Conservation (phyloP, 1,140 invertebrate genomes). For the Panagrolaimus sp. region DNA sequence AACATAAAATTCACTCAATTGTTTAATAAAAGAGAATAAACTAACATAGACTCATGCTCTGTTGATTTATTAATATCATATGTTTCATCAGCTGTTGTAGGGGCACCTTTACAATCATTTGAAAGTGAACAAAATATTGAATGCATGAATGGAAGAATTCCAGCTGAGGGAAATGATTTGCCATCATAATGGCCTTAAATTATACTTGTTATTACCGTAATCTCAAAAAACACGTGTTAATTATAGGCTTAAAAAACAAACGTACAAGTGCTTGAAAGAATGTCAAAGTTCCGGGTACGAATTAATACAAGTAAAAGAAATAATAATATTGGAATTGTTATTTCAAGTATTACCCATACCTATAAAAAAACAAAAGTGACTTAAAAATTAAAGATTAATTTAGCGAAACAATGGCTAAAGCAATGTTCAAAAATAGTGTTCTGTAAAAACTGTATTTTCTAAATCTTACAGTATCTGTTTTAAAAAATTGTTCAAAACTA, state of each 20-base stretch:
- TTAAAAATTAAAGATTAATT: too few species aligned
- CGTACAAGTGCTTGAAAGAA: constrained; percentile 15
- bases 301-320: constrained; percentile 21
- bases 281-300: constrained; percentile 24
- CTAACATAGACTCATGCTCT: constrained; percentile 8
- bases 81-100: constrained; percentile 44
- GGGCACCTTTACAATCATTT: constrained; percentile 63
- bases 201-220: not conserved
- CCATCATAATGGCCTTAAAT: constrained; percentile 26
- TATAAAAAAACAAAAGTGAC: too few species aligned
- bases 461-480: too few species aligned
- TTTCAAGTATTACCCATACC: not conserved
- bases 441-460: too few species aligned
- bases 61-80: constrained; percentile 36
- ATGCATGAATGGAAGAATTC: constrained; percentile 63
- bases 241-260: not conserved
- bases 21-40: not conserved
- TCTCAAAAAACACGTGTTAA: not conserved
- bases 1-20: too few species aligned
- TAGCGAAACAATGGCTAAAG: too few species aligned
- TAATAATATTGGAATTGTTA: constrained; percentile 22
- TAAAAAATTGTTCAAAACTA: too few species aligned
- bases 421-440: too few species aligned
- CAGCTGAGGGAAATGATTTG: constrained; percentile 65
- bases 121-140: constrained; percentile 64